Percentiles rank a stretch among this genome's conserved stretches.
Conservation (phyloP, 2,888 invertebrate species). For the Ophion ventricosus region DNA sequence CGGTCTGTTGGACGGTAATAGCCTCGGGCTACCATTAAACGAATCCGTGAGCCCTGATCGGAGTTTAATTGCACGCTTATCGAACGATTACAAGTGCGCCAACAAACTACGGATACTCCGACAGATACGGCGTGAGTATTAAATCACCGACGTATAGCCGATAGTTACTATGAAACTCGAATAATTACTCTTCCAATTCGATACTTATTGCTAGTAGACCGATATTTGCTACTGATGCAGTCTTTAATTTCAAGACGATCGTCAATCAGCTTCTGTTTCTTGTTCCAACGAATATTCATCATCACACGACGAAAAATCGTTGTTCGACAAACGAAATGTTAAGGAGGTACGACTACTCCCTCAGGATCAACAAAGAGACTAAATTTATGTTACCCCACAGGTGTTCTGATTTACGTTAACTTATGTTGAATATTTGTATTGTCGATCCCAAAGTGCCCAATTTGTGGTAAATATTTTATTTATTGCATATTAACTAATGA, state of each 20-base stretch:
- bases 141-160: not conserved
- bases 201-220: not conserved
- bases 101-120: slow-evolving; percentile 67
- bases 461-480: too few relatives aligned
- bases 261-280: not conserved
- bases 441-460: too few relatives aligned
- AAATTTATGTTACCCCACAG: too few relatives aligned
- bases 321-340: too few relatives aligned
- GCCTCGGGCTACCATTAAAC: slow-evolving; percentile 68
- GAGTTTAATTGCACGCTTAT: slow-evolving; percentile 78
- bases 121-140: not conserved
- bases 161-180: slow-evolving; percentile 1
- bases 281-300: not conserved
- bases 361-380: too few relatives aligned
- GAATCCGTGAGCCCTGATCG: slow-evolving; percentile 74
- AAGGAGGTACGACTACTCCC: too few relatives aligned
- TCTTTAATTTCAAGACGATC: not conserved
- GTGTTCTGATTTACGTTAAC: too few relatives aligned
- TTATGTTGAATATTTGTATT: too few relatives aligned
- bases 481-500: too few relatives aligned
- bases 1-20: slow-evolving; percentile 65
- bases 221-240: not conserved
- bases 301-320: too few relatives aligned
- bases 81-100: slow-evolving; percentile 71
- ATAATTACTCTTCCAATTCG: slow-evolving; percentile 2